Percentiles rank a stretch among this genome's conserved stretches.
Evolutionary conservation across 2,888 invertebrate genomes (phyloP).

Genomic region (Drosophila tripunctata): DNA sequence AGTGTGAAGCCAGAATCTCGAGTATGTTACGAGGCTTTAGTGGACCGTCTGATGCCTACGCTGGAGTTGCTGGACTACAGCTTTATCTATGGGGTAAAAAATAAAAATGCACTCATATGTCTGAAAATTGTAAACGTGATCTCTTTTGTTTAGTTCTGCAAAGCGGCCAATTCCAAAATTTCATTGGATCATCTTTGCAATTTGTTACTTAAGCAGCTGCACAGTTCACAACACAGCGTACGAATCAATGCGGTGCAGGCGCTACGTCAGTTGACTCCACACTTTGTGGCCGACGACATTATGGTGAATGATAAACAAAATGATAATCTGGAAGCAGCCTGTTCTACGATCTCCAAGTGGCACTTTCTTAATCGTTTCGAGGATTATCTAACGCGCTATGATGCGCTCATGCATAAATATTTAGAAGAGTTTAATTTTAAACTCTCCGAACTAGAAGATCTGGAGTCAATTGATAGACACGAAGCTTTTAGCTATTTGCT

Average conservation of each 20-base stretch:
- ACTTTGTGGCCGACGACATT: constrained; percentile 81
- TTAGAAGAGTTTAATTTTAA: constrained; percentile 83
- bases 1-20: constrained; percentile 48
- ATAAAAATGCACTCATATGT: neutral
- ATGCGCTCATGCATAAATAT: constrained; percentile 75
- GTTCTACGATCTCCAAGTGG: constrained; percentile 66
- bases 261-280: constrained; percentile 72
- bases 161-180: constrained; percentile 68
- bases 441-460: constrained; percentile 79
- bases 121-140: neutral
- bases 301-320: constrained; percentile 75
- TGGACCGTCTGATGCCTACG: constrained; percentile 70
- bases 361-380: constrained; percentile 82
- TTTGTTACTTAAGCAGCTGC: constrained; percentile 79
- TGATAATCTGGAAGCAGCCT: constrained; percentile 58
- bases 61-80: constrained; percentile 77
- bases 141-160: constrained; percentile 68
- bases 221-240: constrained; percentile 69
- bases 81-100: constrained; percentile 72
- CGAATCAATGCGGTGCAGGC: constrained; percentile 72
- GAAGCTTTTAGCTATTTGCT: constrained; percentile 88
- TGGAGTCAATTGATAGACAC: constrained; percentile 71
- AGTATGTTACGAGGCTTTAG: constrained; percentile 57
- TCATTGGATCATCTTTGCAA: constrained; percentile 78
- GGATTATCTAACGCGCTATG: constrained; percentile 77